phyloP scores from a whole-genome alignment of 2,797 vertebrate genomes.

The Onychomys torridus region DNA sequence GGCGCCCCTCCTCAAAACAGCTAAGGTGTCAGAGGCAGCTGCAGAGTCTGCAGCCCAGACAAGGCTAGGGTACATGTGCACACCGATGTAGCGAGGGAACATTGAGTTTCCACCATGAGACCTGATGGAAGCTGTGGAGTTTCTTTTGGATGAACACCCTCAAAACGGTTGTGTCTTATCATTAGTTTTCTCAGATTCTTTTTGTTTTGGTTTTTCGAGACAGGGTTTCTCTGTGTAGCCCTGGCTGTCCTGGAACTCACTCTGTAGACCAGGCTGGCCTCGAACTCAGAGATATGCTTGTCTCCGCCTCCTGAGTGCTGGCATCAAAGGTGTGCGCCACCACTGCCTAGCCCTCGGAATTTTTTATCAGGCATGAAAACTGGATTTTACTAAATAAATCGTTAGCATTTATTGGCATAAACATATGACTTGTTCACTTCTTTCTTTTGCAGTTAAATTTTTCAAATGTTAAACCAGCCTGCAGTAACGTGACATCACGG shows the following conservation, averaged over 20 bases:
- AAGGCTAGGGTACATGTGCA: background rate
- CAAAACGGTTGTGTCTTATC: background rate
- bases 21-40: background rate
- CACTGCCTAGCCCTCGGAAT: no score
- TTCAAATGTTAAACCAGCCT: background rate
- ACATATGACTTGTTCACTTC: background rate
- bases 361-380: background rate
- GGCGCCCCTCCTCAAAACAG: fast-evolving
- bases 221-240: background rate
- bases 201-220: background rate
- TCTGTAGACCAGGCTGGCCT: background rate
- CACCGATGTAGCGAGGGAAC: background rate
- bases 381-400: background rate
- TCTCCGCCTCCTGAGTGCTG: background rate
- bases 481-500: no score
- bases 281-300: background rate
- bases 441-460: background rate
- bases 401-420: background rate
- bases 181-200: background rate
- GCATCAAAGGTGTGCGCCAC: background rate
- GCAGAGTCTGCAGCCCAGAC: no score
- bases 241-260: background rate
- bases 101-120: fast-evolving
- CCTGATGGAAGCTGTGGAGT: background rate
- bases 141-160: background rate